Conservation (phyloP, 1,140 invertebrate genomes). For the Formica exsecta region DNA sequence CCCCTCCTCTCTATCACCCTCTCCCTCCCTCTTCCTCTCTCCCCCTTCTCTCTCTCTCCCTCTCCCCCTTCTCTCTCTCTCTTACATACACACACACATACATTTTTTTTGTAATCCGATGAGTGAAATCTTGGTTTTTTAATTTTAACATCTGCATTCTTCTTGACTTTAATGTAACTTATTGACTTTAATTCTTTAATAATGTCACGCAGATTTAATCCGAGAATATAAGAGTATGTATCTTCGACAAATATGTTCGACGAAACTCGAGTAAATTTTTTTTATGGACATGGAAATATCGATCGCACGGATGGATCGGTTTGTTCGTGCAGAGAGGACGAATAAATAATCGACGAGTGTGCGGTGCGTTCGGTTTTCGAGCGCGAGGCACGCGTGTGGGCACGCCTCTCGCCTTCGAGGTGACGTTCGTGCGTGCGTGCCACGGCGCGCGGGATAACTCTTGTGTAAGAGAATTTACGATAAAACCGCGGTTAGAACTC, state of each 20-base stretch:
- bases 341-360: slow-evolving; percentile 65
- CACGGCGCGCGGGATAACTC: slow-evolving; percentile 57
- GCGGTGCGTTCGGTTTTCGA: slow-evolving; percentile 60
- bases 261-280: background rate
- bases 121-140: background rate
- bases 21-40: no score
- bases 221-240: background rate
- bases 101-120: no score
- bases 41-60: background rate
- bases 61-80: no score
- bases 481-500: slow-evolving; percentile 51
- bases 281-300: background rate
- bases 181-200: no score
- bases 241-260: background rate
- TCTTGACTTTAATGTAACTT: no score
- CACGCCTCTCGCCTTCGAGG: slow-evolving; percentile 71
- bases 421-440: slow-evolving; percentile 74
- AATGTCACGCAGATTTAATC: background rate
- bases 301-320: background rate
- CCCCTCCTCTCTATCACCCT: no score
- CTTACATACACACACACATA: no score
- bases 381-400: slow-evolving; percentile 69
- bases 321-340: background rate
- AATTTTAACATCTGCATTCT: background rate
- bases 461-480: slow-evolving; percentile 71